A percentile compares a stretch with the other conserved stretches of the same genome.
Evolutionary conservation across 2,113 vertebrate species (phyloP).

Genomic region (Chelonoidis abingdonii): DNA sequence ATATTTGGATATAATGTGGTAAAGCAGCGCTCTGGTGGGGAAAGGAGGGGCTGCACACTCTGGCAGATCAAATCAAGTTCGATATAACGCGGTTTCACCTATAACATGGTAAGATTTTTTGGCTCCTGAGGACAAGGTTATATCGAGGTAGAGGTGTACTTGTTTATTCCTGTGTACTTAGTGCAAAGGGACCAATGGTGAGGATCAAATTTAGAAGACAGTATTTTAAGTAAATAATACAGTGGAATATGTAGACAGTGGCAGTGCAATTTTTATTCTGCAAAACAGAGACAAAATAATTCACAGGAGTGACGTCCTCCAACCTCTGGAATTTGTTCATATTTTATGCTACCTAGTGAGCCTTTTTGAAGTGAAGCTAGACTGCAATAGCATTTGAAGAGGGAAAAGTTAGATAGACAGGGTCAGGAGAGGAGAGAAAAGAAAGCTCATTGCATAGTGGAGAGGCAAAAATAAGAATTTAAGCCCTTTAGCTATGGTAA

Average conservation of each 20-base stretch:
- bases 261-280: neutral
- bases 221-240: neutral
- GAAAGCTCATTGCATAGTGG: neutral
- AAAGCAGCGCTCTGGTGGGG: no score
- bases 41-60: no score
- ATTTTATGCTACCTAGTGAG: neutral
- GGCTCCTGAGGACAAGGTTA: no score
- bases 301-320: neutral
- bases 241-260: neutral
- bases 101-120: no score
- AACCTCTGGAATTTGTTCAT: neutral
- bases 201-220: neutral
- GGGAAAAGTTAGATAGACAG: neutral
- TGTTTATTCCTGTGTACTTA: neutral
- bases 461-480: neutral
- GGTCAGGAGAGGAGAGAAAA: neutral
- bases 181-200: neutral
- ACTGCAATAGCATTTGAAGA: neutral
- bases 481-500: neutral
- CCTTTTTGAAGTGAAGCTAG: neutral
- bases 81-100: no score
- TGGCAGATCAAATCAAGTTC: no score
- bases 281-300: neutral
- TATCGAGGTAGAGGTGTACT: neutral
- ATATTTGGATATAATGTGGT: no score